Percentiles rank a stretch among this genome's conserved stretches.
Evolutionary conservation across 2,888 invertebrate species (phyloP).

Genomic region (Heliconius aoede): DNA sequence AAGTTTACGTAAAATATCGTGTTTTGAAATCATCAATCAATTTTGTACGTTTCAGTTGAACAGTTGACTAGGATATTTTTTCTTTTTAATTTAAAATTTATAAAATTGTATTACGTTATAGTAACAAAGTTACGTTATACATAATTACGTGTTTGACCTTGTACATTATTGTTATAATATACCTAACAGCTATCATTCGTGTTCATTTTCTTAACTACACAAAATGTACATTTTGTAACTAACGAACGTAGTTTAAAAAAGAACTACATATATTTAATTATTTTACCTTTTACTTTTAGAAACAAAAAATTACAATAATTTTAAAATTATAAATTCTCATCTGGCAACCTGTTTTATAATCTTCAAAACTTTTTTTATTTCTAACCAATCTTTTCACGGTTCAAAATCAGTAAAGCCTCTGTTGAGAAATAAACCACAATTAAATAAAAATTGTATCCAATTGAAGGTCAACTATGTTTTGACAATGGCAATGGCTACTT

Average conservation of each 20-base stretch:
- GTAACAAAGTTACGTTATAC: too few species aligned
- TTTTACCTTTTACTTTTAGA: not conserved
- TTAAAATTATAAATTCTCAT: not conserved
- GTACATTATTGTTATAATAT: not conserved
- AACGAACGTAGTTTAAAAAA: not conserved
- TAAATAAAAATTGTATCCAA: constrained; percentile 4
- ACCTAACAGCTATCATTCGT: not conserved
- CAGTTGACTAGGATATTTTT: too few species aligned
- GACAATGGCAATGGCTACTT: constrained; percentile 24
- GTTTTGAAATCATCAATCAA: not conserved
- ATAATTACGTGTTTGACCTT: not conserved
- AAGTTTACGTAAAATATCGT: too few species aligned
- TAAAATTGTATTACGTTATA: too few species aligned
- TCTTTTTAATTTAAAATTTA: too few species aligned
- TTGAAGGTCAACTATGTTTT: constrained; percentile 20
- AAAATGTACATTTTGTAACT: not conserved
- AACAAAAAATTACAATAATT: too few species aligned
- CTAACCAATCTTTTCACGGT: constrained; percentile 27
- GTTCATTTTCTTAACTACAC: not conserved
- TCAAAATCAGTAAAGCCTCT: constrained; percentile 3
- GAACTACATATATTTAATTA: not conserved
- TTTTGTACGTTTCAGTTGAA: too few species aligned
- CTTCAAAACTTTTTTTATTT: not conserved
- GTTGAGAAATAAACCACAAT: constrained; percentile 12
- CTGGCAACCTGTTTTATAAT: not conserved